Base-by-base conservation (phyloP, 2,113 vertebrate species). In the Syngnathus floridae region DNA sequence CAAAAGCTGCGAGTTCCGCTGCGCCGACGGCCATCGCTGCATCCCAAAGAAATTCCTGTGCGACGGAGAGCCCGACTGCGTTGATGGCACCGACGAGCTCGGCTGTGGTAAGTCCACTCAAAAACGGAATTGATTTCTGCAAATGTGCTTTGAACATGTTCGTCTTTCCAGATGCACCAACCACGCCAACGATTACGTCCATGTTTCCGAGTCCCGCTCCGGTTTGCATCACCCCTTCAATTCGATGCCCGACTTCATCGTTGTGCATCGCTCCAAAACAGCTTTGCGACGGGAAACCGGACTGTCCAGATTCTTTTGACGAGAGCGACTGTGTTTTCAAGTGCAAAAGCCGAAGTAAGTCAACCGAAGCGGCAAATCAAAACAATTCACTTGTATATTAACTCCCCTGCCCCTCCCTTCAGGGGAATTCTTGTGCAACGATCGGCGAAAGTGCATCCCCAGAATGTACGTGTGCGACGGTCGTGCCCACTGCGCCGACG, bases 281-380 rank as follows among this genome's bases (percentile, higher is more conserved):
- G 35, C 10, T 92, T 48, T 95, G 95, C 45, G 91, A 96, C 19
- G 90, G 92, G 10, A 82, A 84, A 26, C 78, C 14, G 11, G 93
- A 96, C 85, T 95, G 95, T 43, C 81, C 75, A 0, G 93, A 95
- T 77, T 93, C 92, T 26, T 94, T 85, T 2, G 93, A 97, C 73
- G 94, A 97, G 66, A 74, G 84, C 0, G 22, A 70, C 21, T 96
- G 93, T 16, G 5, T 83, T 7, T 37, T 69, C 16, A 41, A 75
- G 48, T 97, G 94, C 51, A 67, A 74, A 64, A 83, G 80, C 11
- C 74, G 85, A 87, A 91, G 93, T 94, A 76, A 58, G 71, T 62
- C 13, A 3, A 9, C 12, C 40, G 7, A 59, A 5, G 21, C 17
- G n/a, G 13, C 43, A 45, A 7, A 52, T 22, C 12, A 3, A 19